Evolutionary conservation across 2,888 invertebrate species (phyloP), one percentile per base, ranked within the genome.

Genomic region (Acanthosoma haemorrhoidale): DNA sequence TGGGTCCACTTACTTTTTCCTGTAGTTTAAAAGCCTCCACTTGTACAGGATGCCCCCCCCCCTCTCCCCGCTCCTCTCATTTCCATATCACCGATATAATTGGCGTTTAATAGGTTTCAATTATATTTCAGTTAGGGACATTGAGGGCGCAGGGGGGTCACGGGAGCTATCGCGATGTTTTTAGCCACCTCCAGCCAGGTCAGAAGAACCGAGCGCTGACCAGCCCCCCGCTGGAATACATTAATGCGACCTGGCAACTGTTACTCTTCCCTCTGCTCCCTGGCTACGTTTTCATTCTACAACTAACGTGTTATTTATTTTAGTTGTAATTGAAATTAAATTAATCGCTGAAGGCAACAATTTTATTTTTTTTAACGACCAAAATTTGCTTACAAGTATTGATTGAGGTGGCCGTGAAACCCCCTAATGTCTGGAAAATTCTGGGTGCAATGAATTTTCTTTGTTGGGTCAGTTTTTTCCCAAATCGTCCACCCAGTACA

Each of bases 81-180:
- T 67, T 67, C 51, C 67, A 67, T 67, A 67, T 67, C 67, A 57
- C 41, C 67, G 51, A 43, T 67, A 51, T 67, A 67, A 67, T 67
- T 67, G 67, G 34, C 32, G 15, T 67, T 67, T 67, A 67, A 67
- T 67, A 51, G 67, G 31, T 67, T 67, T 67, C 67, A 57, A 51
- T 67, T 67, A 67, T 67, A 57, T 67, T 57, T 67, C 57, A 67
- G 43, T 67, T 67, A 67, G 67, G 25, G n/a, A 18, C 57, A 8
- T 57, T 11, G 57, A 25, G 9, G 57, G 11, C n/a, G 57, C 4
- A 4, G n/a, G 41, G n/a, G 16, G n/a, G 41, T 5, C 4, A n/a
- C n/a, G 41, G 36, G 9, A 16, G 15, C 16, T n/a, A 61, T 36
- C 34, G 32, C 18, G 36, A 6, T 32, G 61, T 61, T 61, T 61